A percentile compares a stretch with the other conserved stretches of the same genome.
These are phyloP conservation scores for Poeciliopsis occidentalis DNA, from an alignment of 2,113 vertebrate genomes.

Conservation along the genomic window DNA sequence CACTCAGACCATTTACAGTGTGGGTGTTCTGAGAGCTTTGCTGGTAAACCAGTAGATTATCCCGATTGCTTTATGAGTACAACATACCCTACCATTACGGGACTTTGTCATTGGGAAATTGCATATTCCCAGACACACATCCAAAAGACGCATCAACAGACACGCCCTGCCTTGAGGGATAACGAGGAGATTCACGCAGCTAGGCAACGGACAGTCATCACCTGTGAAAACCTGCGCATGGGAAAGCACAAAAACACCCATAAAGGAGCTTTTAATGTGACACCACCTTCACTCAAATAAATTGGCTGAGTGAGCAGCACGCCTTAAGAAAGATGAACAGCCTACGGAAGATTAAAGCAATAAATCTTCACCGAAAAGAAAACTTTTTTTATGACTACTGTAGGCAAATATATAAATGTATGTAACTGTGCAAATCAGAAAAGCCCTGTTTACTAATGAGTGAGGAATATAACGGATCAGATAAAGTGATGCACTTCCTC, in stretches of 20 bases:
- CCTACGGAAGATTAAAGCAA: slow-evolving; percentile 29
- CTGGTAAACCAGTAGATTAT: slow-evolving; percentile 73
- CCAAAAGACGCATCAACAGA: slow-evolving; percentile 42
- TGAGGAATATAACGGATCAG: slow-evolving; percentile 22
- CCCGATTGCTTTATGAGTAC: slow-evolving; percentile 70
- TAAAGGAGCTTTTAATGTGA: slow-evolving; percentile 16
- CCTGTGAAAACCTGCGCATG: slow-evolving; percentile 52
- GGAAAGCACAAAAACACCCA: slow-evolving; percentile 53
- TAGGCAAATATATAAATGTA: slow-evolving; percentile 18
- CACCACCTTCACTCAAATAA: slow-evolving; percentile 19
- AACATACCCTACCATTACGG: slow-evolving; percentile 64
- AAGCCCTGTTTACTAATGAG: slow-evolving; percentile 4
- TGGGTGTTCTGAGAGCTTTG: slow-evolving; percentile 71
- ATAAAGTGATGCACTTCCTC: slow-evolving; percentile 19
- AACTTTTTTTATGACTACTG: slow-evolving; percentile 24
- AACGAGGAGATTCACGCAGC: slow-evolving; percentile 16
- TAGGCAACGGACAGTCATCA: slow-evolving; percentile 31
- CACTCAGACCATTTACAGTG: slow-evolving; percentile 49
- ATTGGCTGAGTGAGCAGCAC: slow-evolving; percentile 22
- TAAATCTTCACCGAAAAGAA: slow-evolving; percentile 31
- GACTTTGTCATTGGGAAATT: slow-evolving; percentile 67
- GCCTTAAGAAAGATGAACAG: slow-evolving; percentile 47
- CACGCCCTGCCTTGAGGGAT: slow-evolving; percentile 44
- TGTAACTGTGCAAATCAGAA: slow-evolving; percentile 21
- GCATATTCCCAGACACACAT: slow-evolving; percentile 65